These are phyloP conservation scores for Archaeoteleia sp. DNA, from an alignment of 2,888 invertebrate genomes.

Conservation along the genomic window DNA sequence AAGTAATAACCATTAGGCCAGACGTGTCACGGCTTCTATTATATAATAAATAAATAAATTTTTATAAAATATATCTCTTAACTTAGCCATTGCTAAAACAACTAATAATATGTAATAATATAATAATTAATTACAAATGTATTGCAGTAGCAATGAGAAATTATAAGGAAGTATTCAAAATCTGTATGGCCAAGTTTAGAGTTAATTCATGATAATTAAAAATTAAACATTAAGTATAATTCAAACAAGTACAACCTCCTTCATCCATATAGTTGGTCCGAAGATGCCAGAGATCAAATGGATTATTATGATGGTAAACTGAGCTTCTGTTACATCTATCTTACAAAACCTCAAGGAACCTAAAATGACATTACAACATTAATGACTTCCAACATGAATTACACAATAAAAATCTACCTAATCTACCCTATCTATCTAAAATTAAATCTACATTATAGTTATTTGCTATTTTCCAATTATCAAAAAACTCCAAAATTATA, in stretches of 20 bases:
- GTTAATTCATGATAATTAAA: not conserved
- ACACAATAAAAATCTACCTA: too few species aligned
- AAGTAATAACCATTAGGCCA: conserved; percentile 22
- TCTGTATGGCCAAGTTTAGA: too few species aligned
- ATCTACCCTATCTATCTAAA: too few species aligned
- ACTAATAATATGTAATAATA: too few species aligned
- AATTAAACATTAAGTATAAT: conserved; percentile 32
- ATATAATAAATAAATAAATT: conserved; percentile 7
- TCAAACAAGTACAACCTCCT: conserved; percentile 78
- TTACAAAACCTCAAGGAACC: conserved; percentile 91
- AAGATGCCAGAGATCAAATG: conserved; percentile 91
- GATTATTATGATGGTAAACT: conserved; percentile 92
- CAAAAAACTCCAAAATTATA: too few species aligned
- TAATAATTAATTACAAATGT: conserved; percentile 9
- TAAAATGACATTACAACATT: conserved; percentile 54
- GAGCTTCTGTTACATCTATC: conserved; percentile 99
- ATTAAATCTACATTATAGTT: too few species aligned
- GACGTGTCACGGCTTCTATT: conserved; percentile 32
- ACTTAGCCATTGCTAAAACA: too few species aligned
- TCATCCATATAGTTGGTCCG: conserved; percentile 91
- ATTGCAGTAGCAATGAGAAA: too few species aligned
- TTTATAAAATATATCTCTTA: not conserved
- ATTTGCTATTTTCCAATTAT: conserved; percentile 5
- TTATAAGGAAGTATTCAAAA: too few species aligned
- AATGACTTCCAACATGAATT: too few species aligned